Conservation (phyloP, 1,140 invertebrate genomes). For the Chrysoperla carnea region DNA sequence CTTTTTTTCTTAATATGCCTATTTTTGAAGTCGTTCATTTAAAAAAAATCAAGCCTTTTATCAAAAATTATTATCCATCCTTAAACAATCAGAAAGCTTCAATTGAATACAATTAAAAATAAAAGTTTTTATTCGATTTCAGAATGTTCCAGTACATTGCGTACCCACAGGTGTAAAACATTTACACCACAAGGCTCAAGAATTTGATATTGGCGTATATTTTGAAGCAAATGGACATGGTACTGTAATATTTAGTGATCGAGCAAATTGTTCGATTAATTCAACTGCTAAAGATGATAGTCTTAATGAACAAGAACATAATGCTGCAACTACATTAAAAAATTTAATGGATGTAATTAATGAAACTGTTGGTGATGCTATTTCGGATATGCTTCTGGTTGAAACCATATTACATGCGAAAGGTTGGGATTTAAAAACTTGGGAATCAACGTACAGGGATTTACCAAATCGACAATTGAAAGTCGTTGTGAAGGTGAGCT, state of each 20-base stretch:
- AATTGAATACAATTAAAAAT: too few relatives aligned
- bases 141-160: constrained; percentile 78
- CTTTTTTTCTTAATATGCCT: too few relatives aligned
- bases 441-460: constrained; percentile 69
- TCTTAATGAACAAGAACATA: constrained; percentile 20
- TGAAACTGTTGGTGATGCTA: constrained; percentile 91
- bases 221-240: constrained; percentile 99
- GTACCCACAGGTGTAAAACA: constrained; percentile 95
- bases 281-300: constrained; percentile 19
- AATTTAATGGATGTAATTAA: constrained; percentile 75
- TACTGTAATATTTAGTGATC: constrained; percentile 65
- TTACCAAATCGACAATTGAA: constrained; percentile 80
- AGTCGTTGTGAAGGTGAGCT: constrained; percentile 51
- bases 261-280: constrained; percentile 34
- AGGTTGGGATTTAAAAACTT: constrained; percentile 60
- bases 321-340: constrained; percentile 39
- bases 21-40: too few relatives aligned
- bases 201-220: constrained; percentile 93
- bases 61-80: too few relatives aligned
- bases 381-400: constrained; percentile 87
- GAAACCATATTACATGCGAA: constrained; percentile 74
- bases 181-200: constrained; percentile 77
- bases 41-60: too few relatives aligned
- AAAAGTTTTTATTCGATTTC: constrained; percentile 9
- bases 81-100: too few relatives aligned